phyloP scores from a whole-genome alignment of 1,140 invertebrate genomes.

The Drosophila baimaii region DNA sequence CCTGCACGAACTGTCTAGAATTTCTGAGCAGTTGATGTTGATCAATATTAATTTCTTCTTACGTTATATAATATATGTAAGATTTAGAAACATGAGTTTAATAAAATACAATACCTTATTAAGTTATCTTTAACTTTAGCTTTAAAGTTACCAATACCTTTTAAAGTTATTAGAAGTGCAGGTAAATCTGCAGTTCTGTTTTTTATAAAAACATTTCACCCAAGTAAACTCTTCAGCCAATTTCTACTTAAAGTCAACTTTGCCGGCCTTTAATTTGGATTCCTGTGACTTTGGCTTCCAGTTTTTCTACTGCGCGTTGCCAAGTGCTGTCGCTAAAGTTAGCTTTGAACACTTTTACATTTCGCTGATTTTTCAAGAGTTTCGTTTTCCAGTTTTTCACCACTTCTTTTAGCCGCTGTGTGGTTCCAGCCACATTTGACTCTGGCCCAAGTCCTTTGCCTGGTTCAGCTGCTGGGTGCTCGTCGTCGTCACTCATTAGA shows the following conservation, averaged over 20 bases:
- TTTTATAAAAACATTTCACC: slow-evolving; percentile 5
- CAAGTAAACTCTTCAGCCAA: slow-evolving; percentile 2
- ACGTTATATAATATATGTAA: too few species aligned
- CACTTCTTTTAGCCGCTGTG: slow-evolving; percentile 16
- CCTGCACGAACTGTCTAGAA: too few species aligned
- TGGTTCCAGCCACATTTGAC: slow-evolving; percentile 69
- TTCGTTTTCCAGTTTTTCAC: slow-evolving; percentile 47
- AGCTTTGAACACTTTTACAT: slow-evolving; percentile 83
- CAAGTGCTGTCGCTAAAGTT: slow-evolving; percentile 72
- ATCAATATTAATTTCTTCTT: too few species aligned
- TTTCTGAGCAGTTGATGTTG: too few species aligned
- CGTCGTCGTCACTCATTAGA: slow-evolving; percentile 79
- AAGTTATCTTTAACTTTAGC: too few species aligned
- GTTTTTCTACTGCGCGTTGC: slow-evolving; percentile 27
- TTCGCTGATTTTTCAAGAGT: slow-evolving; percentile 82
- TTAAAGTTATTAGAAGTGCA: slow-evolving; percentile 10
- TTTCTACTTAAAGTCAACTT: slow-evolving; percentile 33
- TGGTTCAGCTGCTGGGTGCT: slow-evolving; percentile 30
- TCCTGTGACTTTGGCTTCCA: slow-evolving; percentile 26
- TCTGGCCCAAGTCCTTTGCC: slow-evolving; percentile 32
- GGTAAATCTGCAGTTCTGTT: slow-evolving; percentile 3
- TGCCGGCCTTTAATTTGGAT: slow-evolving; percentile 41
- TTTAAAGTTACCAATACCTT: too few species aligned
- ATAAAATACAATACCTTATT: too few species aligned
- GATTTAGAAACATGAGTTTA: too few species aligned